Percentiles rank a stretch among this genome's conserved stretches.
phyloP scores from a whole-genome alignment of 2,797 vertebrate species.

The Enteromius argenteus region DNA sequence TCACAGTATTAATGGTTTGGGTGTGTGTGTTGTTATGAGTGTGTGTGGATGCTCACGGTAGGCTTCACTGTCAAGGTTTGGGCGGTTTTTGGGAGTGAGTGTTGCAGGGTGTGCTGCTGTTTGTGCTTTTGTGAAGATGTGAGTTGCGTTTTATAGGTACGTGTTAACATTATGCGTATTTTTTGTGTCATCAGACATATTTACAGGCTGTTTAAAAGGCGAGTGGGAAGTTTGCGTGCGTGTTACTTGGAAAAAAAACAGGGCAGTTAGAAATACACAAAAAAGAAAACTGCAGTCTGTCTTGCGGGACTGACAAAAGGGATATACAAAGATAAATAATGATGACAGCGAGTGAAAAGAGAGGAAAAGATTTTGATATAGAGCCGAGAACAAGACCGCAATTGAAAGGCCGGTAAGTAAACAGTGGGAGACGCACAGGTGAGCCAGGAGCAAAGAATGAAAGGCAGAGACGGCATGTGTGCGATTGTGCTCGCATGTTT shows the following conservation, averaged over 20 bases:
- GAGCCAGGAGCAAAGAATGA: slow-evolving; percentile 50
- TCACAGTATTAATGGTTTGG: slow-evolving; percentile 42
- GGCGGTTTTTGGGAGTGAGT: slow-evolving; percentile 34
- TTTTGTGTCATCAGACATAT: not conserved
- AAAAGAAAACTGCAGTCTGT: slow-evolving; percentile 13
- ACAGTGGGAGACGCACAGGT: slow-evolving; percentile 9
- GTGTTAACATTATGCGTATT: not conserved
- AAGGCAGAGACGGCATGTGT: slow-evolving; percentile 59
- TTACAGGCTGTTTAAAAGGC: slow-evolving; percentile 15
- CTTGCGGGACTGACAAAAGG: slow-evolving; percentile 30
- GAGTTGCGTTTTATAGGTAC: not conserved
- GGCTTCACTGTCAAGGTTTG: not conserved
- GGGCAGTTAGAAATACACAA: slow-evolving; percentile 47
- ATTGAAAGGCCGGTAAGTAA: slow-evolving; percentile 29
- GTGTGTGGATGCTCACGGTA: slow-evolving; percentile 23
- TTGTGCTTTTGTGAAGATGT: not conserved
- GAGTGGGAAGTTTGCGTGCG: not conserved
- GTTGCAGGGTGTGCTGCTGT: slow-evolving; percentile 17
- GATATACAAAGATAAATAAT: slow-evolving; percentile 27
- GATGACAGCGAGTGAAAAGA: slow-evolving; percentile 17
- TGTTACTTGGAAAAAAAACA: slow-evolving; percentile 47
- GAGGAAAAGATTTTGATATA: slow-evolving; percentile 47
- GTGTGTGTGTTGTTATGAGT: slow-evolving; percentile 39
- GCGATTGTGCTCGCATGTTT: slow-evolving; percentile 75
- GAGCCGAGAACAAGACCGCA: not conserved